Evolutionary conservation across 1,140 invertebrate species (phyloP), one percentile per base, ranked within the genome.

Genomic region (Drosophila gunungcola): DNA sequence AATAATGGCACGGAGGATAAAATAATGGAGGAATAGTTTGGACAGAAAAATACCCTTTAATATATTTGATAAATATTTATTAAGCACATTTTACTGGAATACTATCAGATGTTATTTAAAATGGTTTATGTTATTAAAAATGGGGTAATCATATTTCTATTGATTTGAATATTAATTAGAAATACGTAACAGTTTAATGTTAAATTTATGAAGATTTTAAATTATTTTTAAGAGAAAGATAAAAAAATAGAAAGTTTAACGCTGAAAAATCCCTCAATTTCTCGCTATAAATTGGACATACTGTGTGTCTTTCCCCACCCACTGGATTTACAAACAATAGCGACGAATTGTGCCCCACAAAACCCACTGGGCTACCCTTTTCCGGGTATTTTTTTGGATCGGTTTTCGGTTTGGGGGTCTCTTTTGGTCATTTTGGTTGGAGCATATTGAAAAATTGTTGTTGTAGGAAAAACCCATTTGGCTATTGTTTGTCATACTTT

Each of bases 401-500:
- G 63, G 46, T 51, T 61, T 67, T 54, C 32, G n/a, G 64, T 45
- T 64, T 46, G 57, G 21, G 34, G 32, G 53, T 21, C 61, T 80
- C 75, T 75, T 84, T 88, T 78, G 82, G 83, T 73, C 78, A 82
- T 81, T 85, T 88, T 82, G 69, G 60, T 38, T 27, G 60, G 42
- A 86, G 74, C 83, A 86, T 88, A 86, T 86, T 86, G 83, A 86
- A 86, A 86, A 86, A 83, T 88, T 86, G 83, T 86, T 86, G 82
- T 86, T 86, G 82, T 76, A 76, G 82, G 83, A 88, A 82, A 86
- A 86, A 88, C 78, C 82, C 82, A 86, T 86, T 86, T 86, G 82
- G 82, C 83, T 88, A 86, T 88, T 86, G 82, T 86, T 86, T 86
- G 82, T 86, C 82, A 86, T 86, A 86, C 79, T 88, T 75, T 82